These are phyloP conservation scores for Acridotheres tristis DNA, from an alignment of 2,797 vertebrate species.

Conservation along the genomic window DNA sequence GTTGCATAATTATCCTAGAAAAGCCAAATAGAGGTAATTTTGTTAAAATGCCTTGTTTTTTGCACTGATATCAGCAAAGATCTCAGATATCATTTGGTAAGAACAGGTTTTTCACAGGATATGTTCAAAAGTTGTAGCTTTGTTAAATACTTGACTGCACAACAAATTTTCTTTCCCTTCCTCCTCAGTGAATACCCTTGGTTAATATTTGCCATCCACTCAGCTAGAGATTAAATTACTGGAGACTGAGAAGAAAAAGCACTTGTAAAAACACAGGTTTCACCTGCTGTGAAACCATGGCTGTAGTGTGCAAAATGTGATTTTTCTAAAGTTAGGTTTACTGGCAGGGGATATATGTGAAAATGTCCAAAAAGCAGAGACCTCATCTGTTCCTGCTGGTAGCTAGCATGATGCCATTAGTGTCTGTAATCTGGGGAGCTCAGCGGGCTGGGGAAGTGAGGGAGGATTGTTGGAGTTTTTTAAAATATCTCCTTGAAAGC, in stretches of 20 bases:
- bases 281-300: background rate
- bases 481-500: background rate
- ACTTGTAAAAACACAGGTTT: background rate
- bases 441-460: rapidly evolving
- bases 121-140: background rate
- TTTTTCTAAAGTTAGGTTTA: background rate
- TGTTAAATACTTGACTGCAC: background rate
- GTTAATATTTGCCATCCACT: background rate
- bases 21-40: background rate
- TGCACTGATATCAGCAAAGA: background rate
- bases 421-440: background rate
- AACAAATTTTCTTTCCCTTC: background rate
- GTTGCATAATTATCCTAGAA: background rate
- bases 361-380: background rate
- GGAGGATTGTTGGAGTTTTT: background rate
- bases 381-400: background rate
- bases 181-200: background rate
- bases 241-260: background rate
- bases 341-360: background rate
- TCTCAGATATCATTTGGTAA: background rate
- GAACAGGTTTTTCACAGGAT: background rate
- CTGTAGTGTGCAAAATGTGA: background rate
- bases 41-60: background rate
- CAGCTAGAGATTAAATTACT: background rate
- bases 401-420: background rate